A percentile compares a stretch with the other conserved stretches of the same genome.
These are phyloP conservation scores for Ectropis grisescens DNA, from an alignment of 1,140 invertebrate genomes.

Conservation along the genomic window DNA sequence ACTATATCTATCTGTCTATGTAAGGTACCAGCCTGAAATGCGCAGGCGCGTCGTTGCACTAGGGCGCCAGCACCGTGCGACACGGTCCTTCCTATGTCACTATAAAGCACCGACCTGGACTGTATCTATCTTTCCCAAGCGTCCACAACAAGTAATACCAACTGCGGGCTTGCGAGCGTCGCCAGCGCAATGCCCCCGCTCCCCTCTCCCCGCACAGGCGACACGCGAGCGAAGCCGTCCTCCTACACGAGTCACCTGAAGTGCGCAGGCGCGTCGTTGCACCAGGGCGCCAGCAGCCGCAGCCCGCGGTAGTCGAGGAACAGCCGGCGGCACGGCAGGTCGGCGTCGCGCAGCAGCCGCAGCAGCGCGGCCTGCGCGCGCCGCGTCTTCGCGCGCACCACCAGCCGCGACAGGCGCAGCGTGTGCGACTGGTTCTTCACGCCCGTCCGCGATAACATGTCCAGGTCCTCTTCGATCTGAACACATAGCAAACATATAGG, in stretches of 20 bases:
- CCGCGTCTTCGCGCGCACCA: conserved; percentile 90
- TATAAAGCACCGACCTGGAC: no score
- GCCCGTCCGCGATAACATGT: conserved; percentile 78
- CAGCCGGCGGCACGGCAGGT: conserved; percentile 85
- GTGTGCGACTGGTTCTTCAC: conserved; percentile 92
- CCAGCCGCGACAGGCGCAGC: conserved; percentile 87
- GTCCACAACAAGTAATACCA: no score
- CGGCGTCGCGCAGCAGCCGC: conserved; percentile 78
- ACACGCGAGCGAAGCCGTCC: not conserved
- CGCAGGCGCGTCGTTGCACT: no score
- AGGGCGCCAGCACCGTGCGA: no score
- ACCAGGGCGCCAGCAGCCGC: conserved; percentile 91
- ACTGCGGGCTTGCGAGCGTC: no score
- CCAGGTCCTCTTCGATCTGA: conserved; percentile 85
- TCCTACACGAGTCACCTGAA: conserved; percentile 65
- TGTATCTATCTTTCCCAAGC: no score
- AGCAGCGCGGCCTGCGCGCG: conserved; percentile 80
- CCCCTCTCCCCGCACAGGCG: no score
- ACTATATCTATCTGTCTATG: no score
- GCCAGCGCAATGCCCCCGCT: no score
- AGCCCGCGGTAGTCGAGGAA: conserved; percentile 97
- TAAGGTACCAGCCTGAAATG: conserved; percentile 69
- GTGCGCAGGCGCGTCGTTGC: conserved; percentile 77
- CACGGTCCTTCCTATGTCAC: no score
- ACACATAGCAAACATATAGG: no score